A percentile compares a stretch with the other conserved stretches of the same genome.
Conservation (phyloP, 2,888 invertebrate species). For the Phania funesta region DNA sequence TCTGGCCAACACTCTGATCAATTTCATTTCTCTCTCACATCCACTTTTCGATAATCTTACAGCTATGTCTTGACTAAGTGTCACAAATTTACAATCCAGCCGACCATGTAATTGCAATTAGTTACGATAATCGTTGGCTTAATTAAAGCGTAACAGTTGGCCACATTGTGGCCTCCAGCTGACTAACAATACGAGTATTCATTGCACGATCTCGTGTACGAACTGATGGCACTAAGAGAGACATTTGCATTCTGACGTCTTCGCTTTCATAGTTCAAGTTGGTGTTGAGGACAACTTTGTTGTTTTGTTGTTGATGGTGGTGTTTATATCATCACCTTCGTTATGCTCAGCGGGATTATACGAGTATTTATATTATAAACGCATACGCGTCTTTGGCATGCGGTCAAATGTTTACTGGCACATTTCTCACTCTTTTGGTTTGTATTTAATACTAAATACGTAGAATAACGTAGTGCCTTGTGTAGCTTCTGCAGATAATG, state of each 20-base stretch:
- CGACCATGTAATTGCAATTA: conserved; percentile 65
- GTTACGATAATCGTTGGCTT: conserved; percentile 65
- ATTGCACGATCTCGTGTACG: conserved; percentile 1
- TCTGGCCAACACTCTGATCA: conserved; percentile 9
- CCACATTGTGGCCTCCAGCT: conserved; percentile 64
- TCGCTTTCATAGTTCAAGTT: conserved; percentile 14
- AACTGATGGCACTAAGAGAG: conserved; percentile 5
- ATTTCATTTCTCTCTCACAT: background rate
- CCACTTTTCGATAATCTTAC: background rate
- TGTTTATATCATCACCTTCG: conserved; percentile 52
- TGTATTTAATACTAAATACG: background rate
- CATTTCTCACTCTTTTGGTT: background rate
- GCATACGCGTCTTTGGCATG: conserved; percentile 57
- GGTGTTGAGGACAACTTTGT: background rate
- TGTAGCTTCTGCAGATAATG: background rate
- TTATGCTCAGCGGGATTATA: conserved; percentile 56
- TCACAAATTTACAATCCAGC: conserved; percentile 51
- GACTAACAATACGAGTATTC: conserved; percentile 46
- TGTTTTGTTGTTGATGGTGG: background rate
- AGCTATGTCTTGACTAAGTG: conserved; percentile 23
- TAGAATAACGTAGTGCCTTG: background rate
- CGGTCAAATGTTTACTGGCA: conserved; percentile 59
- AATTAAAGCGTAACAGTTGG: conserved; percentile 65
- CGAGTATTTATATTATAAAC: conserved; percentile 26
- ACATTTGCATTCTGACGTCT: conserved; percentile 43